Conservation (phyloP, 2,888 invertebrate species). For the Drosophila limbata region DNA sequence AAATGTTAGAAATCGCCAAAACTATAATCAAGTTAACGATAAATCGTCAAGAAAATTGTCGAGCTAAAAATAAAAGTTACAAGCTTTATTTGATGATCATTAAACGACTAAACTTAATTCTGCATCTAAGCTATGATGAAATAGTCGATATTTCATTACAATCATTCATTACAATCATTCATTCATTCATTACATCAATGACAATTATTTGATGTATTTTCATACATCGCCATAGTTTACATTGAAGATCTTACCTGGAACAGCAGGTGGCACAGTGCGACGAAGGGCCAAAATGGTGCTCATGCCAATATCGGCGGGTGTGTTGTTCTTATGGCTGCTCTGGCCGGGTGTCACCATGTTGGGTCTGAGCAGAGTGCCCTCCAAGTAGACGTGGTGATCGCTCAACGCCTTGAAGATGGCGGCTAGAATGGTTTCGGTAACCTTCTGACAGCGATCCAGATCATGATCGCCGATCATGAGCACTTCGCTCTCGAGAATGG, state of each 20-base stretch:
- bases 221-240: too few species aligned
- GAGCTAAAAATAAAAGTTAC: too few species aligned
- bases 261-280: constrained; percentile 97
- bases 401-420: constrained; percentile 97
- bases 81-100: too few species aligned
- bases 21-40: too few species aligned
- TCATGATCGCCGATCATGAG: constrained; percentile 99
- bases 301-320: constrained; percentile 93
- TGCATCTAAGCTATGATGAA: too few species aligned
- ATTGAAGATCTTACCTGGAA: constrained; percentile 89
- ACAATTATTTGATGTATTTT: too few species aligned
- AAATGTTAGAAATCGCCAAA: too few species aligned
- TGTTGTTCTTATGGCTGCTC: constrained; percentile 90
- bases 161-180: too few species aligned
- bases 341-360: constrained; percentile 99
- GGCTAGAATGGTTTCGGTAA: constrained; percentile 96
- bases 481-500: constrained; percentile 99
- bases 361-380: constrained; percentile 98
- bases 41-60: too few species aligned
- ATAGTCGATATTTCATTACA: too few species aligned
- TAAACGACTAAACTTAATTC: too few species aligned
- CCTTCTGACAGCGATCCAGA: constrained; percentile 95
- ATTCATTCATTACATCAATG: too few species aligned
- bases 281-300: constrained; percentile 97
- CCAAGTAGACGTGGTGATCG: constrained; percentile 98